Base-by-base conservation (phyloP, 2,113 vertebrate species). In the Panurus biarmicus region DNA sequence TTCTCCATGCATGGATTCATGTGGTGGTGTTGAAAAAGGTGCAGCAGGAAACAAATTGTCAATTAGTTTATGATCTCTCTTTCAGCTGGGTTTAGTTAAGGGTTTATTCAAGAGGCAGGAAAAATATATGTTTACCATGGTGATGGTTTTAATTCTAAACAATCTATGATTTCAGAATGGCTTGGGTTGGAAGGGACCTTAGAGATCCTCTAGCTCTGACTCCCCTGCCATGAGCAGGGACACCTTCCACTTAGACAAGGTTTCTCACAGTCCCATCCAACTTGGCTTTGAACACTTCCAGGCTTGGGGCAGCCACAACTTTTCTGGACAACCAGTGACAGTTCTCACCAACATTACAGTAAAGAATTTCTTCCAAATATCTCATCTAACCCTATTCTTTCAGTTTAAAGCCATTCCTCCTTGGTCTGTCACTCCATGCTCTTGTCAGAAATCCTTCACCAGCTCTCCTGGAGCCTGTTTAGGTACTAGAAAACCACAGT, bases 391-490 rank as follows among this genome's bases (percentile, higher is more conserved):
- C 16, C 13, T 35, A 2, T 23, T 54, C 10, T 40, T 67, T 61
- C 24, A 9, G 11, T 47, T 61, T 54, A 54, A 82, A 69, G 14
- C 24, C 9, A 13, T 47, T 61, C 25, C 4, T n/a, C 21, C 29
- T 54, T 54, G 20, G 47, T 11, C n/a, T 67, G 54, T 47, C 17
- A 22, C 25, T 82, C 25, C 21, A 35, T 19, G 25, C 13, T 11
- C 21, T 47, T 82, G 29, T 61, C 29, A 47, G 26, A 82, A 82
- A 29, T 31, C 24, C 47, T 45, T 69, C 29, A 47, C 17, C 33
- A 53, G 53, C 0, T 0, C 29, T 40, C 40, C 47, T 67, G 38
- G n/a, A 22, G 14, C 11, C 16, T 0, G 0, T 67, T 74, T 23
- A 31, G 22, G 47, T 23, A 26, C 29, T 47, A 22, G 47, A 15